phyloP scores from a whole-genome alignment of 2,113 vertebrate species.

The Hirundichthys speculiger region DNA sequence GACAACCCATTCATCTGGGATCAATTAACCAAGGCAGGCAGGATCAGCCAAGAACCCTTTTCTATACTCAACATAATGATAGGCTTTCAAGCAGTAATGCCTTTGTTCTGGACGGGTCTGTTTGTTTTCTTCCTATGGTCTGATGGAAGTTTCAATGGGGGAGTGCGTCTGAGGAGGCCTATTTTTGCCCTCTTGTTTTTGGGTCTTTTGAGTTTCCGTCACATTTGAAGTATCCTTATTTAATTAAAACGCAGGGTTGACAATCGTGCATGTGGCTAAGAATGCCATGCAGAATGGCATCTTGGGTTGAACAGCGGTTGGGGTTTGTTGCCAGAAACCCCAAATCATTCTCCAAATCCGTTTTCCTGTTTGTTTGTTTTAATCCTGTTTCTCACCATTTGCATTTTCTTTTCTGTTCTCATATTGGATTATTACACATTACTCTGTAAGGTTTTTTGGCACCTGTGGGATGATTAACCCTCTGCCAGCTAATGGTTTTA shows the following conservation, averaged over 20 bases:
- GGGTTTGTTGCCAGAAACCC: conserved; percentile 56
- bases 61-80: conserved; percentile 65
- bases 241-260: conserved; percentile 65
- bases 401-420: conserved; percentile 23
- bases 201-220: conserved; percentile 41
- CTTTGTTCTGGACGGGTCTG: conserved; percentile 67
- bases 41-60: conserved; percentile 39
- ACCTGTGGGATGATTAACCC: no score
- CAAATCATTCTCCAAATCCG: conserved; percentile 35
- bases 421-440: conserved; percentile 23
- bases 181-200: conserved; percentile 62
- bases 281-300: conserved; percentile 59
- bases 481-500: no score
- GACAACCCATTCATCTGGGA: conserved; percentile 66
- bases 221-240: conserved; percentile 59
- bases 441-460: no score
- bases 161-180: conserved; percentile 60
- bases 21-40: conserved; percentile 56
- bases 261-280: conserved; percentile 55
- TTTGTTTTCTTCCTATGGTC: conserved; percentile 68
- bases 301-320: conserved; percentile 53
- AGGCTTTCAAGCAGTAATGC: conserved; percentile 67
- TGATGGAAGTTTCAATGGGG: conserved; percentile 48
- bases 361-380: conserved; percentile 16
- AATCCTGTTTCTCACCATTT: conserved; percentile 22